Evolutionary conservation across 1,140 invertebrate species (phyloP), one percentile per base, ranked within the genome.

Genomic region (Drosophila hydei): DNA sequence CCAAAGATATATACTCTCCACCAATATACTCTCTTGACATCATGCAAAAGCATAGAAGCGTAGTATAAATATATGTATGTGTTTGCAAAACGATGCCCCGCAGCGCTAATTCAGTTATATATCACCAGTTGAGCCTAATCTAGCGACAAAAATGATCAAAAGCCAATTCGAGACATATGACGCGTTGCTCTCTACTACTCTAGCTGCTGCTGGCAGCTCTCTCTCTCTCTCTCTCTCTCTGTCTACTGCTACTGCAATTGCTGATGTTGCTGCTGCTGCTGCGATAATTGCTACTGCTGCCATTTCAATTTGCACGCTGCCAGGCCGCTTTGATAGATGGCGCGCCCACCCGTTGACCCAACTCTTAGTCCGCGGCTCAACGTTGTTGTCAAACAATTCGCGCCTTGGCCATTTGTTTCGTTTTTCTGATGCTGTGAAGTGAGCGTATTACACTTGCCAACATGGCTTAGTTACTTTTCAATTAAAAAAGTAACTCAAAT

Each of bases 101-200:
- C 60, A 54, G 77, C 62, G 81, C 81, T 87, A 87, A 85, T 85
- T 87, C 81, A 72, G 77, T 87, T 87, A 87, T 87, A 75, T 85
- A 84, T 84, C 52, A 80, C 71, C 73, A 70, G 64, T 69, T 65
- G 68, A 74, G 77, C 70, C 81, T 87, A 85, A 85, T 85, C 80
- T 85, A 85, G 73, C 65, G 80, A 54, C 52, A 79, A 77, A 77
- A 45, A 59, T 54, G 50, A 38, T 47, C 50, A 38, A 62, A 61
- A 40, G 16, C n/a, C 47, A 54, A 62, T 56, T 30, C 43, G 18
- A 18, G 47, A 19, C 42, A 21, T 11, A 12, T 50, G 51, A 65
- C 62, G 52, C 48, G 21, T 62, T 27, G 3, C 23, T 23, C 30
- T 33, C 11, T 11, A 21, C 8, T 3, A 1, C 50, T 25, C 8